A percentile compares a stretch with the other conserved stretches of the same genome.
Conservation (phyloP, 2,113 vertebrate genomes). For the Barnardius zonarius region DNA sequence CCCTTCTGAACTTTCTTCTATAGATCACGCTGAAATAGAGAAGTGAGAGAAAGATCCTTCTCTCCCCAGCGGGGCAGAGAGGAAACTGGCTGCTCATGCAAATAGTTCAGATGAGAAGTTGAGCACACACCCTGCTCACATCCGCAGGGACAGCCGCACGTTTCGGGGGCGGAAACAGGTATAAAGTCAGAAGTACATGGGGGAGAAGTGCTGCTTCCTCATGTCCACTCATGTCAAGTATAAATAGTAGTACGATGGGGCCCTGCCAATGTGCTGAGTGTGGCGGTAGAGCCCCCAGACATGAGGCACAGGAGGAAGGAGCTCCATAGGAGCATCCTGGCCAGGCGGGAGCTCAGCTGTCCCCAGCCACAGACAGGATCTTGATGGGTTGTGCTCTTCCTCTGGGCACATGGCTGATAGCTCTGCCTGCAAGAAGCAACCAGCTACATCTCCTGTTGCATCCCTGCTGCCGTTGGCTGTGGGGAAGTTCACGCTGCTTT, state of each 20-base stretch:
- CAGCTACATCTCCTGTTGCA: not conserved
- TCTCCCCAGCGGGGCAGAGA: not conserved
- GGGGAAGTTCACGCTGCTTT: rapidly evolving
- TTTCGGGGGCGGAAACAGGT: not conserved
- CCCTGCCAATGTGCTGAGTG: not conserved
- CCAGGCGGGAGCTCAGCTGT: not conserved
- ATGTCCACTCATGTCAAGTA: not conserved
- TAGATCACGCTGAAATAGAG: constrained; percentile 38
- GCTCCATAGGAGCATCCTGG: not conserved
- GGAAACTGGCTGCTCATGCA: constrained; percentile 36
- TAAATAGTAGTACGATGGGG: not conserved
- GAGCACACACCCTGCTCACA: constrained; percentile 16
- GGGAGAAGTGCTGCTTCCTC: not conserved
- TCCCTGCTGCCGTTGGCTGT: rapidly evolving
- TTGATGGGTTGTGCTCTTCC: rapidly evolving
- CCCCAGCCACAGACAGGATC: not conserved
- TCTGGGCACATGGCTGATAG: rapidly evolving
- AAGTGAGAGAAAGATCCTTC: constrained; percentile 33
- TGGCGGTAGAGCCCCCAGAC: not conserved
- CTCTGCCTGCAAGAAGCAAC: not conserved
- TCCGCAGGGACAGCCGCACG: rapidly evolving
- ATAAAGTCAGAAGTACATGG: not conserved
- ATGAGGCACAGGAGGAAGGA: rapidly evolving
- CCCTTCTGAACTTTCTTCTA: constrained; percentile 60
- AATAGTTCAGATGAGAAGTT: constrained; percentile 43